Evolutionary conservation across 1,140 invertebrate genomes (phyloP).

Genomic region (Ostrea denselamellosa): DNA sequence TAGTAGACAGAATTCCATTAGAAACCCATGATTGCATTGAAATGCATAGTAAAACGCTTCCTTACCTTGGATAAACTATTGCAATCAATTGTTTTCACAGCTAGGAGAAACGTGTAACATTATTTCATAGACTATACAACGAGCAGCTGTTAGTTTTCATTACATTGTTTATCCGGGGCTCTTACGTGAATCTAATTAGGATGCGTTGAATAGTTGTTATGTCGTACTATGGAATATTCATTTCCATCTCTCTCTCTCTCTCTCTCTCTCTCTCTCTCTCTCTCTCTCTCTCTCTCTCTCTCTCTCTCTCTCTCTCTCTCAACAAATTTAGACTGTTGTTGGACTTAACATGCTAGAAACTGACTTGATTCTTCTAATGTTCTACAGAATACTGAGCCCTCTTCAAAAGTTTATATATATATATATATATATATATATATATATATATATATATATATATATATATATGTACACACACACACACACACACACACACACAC

Average conservation of each 20-base stretch:
- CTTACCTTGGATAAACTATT: not conserved
- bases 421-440: too few relatives aligned
- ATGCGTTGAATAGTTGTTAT: not conserved
- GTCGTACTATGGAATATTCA: not conserved
- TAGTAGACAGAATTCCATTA: not conserved
- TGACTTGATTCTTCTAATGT: too few relatives aligned
- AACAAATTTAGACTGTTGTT: too few relatives aligned
- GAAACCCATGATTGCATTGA: not conserved
- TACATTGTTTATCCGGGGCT: slow-evolving; percentile 24
- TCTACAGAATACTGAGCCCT: too few relatives aligned
- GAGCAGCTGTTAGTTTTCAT: not conserved
- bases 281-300: too few relatives aligned
- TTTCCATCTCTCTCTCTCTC: not conserved
- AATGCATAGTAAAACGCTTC: not conserved
- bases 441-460: too few relatives aligned
- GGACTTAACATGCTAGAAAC: too few relatives aligned
- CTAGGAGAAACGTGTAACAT: not conserved
- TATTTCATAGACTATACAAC: not conserved
- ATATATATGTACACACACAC: too few relatives aligned
- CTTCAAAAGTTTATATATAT: too few relatives aligned
- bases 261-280: too few relatives aligned
- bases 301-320: too few relatives aligned
- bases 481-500: too few relatives aligned
- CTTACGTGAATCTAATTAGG: slow-evolving; percentile 29
- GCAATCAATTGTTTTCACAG: not conserved